A percentile compares a stretch with the other conserved stretches of the same genome.
Conservation (phyloP, 30 jellyfish, hydroid and myxozoan genomes). For the Cassiopea xamachana region DNA sequence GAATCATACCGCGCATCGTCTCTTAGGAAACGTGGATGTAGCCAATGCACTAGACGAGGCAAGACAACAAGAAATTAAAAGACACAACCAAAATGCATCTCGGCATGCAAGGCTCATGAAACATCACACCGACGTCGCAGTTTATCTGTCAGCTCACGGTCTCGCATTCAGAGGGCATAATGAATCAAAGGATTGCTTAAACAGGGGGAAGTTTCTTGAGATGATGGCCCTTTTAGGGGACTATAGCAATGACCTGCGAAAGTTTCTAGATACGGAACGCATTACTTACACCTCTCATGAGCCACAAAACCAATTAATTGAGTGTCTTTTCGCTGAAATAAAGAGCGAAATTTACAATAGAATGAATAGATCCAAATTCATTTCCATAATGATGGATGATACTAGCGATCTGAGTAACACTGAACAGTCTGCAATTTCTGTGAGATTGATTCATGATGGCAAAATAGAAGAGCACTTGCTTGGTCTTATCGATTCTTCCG, state of each 20-base stretch:
- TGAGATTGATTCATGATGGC: slow-evolving; percentile 42
- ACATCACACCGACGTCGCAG: slow-evolving; percentile 50
- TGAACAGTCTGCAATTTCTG: slow-evolving; percentile 70
- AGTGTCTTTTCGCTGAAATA: slow-evolving; percentile 30
- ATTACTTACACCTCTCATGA: slow-evolving; percentile 63
- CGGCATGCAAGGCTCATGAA: slow-evolving; percentile 14
- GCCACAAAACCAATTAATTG: slow-evolving; percentile 43
- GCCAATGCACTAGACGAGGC: slow-evolving; percentile 63
- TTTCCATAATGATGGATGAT: slow-evolving; percentile 69
- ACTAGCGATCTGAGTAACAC: slow-evolving; percentile 52
- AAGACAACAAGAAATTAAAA: slow-evolving; percentile 21
- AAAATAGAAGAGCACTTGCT: slow-evolving; percentile 57
- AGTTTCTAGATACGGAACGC: slow-evolving; percentile 46
- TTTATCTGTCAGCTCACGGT: slow-evolving; percentile 65
- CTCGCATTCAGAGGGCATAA: slow-evolving; percentile 41
- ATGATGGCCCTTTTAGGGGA: slow-evolving; percentile 35
- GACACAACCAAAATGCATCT: slow-evolving; percentile 49
- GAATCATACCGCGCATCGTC: neutral
- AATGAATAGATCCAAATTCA: slow-evolving; percentile 16
- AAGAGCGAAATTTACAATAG: slow-evolving; percentile 50
- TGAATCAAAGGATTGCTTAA: neutral
- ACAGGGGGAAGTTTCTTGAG: slow-evolving; percentile 63
- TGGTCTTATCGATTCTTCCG: slow-evolving; percentile 33
- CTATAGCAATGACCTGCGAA: slow-evolving; percentile 59
- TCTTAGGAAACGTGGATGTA: slow-evolving; percentile 13